phyloP scores from a whole-genome alignment of 2,888 invertebrate genomes.

The Sussaba pulchella region DNA sequence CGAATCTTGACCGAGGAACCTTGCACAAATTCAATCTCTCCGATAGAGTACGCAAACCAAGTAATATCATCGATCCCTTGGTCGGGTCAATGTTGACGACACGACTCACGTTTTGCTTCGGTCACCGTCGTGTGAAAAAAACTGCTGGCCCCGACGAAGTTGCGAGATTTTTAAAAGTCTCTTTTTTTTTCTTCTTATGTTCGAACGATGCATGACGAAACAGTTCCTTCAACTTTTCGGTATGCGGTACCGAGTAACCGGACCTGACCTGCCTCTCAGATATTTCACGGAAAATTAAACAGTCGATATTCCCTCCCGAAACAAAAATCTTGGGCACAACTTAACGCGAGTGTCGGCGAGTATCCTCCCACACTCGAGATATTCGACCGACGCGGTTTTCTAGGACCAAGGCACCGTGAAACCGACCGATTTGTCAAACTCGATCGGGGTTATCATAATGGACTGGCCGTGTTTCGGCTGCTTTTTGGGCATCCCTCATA shows the following conservation, averaged over 20 bases:
- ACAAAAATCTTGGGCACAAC: constrained; percentile 16
- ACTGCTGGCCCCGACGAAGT: neutral
- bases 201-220: neutral
- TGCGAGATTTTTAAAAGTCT: neutral
- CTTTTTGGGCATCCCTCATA: too few relatives aligned
- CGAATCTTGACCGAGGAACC: constrained; percentile 58
- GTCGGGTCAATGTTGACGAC: constrained; percentile 28
- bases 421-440: neutral
- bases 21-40: constrained; percentile 61
- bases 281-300: constrained; percentile 69
- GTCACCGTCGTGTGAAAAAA: constrained; percentile 35
- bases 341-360: neutral
- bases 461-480: too few relatives aligned
- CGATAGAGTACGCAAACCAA: constrained; percentile 17
- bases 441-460: too few relatives aligned
- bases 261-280: constrained; percentile 62
- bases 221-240: neutral
- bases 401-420: neutral
- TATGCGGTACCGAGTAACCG: constrained; percentile 62
- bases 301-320: constrained; percentile 63
- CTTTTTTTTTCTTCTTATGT: too few relatives aligned
- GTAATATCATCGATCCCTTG: constrained; percentile 26
- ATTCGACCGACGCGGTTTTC: neutral
- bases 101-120: constrained; percentile 30
- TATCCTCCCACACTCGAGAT: constrained; percentile 21